Evolutionary conservation across 2,797 vertebrate species (phyloP).

Genomic region (Cyclura pinguis): DNA sequence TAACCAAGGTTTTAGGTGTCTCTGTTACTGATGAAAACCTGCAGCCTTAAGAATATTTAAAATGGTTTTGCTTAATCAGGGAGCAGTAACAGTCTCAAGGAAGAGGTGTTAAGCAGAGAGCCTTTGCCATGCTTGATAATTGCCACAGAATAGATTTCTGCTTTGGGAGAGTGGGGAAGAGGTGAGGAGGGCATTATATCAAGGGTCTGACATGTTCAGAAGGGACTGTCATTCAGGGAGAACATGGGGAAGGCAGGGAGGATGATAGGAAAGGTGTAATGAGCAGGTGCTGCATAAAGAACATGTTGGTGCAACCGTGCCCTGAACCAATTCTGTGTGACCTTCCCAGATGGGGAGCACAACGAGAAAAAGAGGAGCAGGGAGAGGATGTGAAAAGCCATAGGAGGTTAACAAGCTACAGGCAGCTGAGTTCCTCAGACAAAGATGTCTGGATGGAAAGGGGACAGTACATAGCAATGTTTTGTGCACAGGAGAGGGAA

Average conservation of each 20-base stretch:
- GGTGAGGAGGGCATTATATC: neutral
- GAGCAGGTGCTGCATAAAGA: slow-evolving; percentile 46
- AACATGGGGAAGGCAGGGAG: slow-evolving; percentile 9
- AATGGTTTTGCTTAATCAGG: neutral
- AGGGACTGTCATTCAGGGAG: slow-evolving; percentile 4
- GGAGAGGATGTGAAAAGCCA: slow-evolving; percentile 29
- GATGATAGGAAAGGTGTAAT: slow-evolving; percentile 28
- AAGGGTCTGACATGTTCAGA: slow-evolving; percentile 1
- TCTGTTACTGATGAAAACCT: neutral
- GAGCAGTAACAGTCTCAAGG: slow-evolving; percentile 26
- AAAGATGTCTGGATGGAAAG: slow-evolving; percentile 18
- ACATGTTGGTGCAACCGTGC: slow-evolving; percentile 11
- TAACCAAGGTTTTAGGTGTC: slow-evolving; percentile 19
- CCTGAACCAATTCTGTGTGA: slow-evolving; percentile 36
- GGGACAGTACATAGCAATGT: neutral
- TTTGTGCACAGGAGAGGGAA: neutral
- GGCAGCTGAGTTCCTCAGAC: slow-evolving; percentile 27
- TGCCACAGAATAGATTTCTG: slow-evolving; percentile 20
- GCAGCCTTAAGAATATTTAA: neutral
- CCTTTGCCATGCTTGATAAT: neutral
- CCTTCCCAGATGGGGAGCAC: slow-evolving; percentile 26
- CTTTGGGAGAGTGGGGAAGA: neutral
- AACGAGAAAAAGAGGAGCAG: neutral
- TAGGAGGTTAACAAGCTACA: slow-evolving; percentile 49
- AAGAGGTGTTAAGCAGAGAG: slow-evolving; percentile 17